Evolutionary conservation across 2,797 vertebrate species (phyloP).

Genomic region (Microctenopoma stevenorrisi): DNA sequence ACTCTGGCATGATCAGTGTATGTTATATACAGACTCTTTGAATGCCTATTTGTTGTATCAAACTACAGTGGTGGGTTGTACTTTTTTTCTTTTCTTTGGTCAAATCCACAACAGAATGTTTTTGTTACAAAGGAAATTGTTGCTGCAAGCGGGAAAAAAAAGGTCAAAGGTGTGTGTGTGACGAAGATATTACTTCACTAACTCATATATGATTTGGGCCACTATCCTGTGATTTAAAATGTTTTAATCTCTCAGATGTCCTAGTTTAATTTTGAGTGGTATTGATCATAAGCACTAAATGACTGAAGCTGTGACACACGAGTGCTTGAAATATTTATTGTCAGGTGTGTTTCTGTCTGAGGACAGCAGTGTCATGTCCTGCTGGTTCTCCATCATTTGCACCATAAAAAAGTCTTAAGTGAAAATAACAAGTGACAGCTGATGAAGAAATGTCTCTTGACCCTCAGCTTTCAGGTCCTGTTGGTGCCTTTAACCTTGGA

Average conservation of each 20-base stretch:
- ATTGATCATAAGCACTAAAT: too few relatives aligned
- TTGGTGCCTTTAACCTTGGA: not conserved
- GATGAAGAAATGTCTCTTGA: not conserved
- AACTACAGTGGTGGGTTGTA: conserved; percentile 5
- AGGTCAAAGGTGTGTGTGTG: conserved; percentile 51
- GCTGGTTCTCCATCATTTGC: not conserved
- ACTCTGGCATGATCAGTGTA: too few relatives aligned
- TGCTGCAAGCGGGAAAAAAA: conserved; percentile 34
- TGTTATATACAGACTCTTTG: too few relatives aligned
- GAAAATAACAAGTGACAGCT: not conserved
- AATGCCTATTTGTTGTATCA: conserved; percentile 19
- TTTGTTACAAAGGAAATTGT: conserved; percentile 39
- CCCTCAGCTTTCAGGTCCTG: not conserved
- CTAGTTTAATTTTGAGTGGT: too few relatives aligned
- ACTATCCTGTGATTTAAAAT: too few relatives aligned
- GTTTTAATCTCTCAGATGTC: too few relatives aligned
- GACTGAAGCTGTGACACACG: not conserved
- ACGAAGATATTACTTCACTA: too few relatives aligned
- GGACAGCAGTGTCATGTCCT: conserved; percentile 2
- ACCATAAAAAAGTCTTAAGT: not conserved
- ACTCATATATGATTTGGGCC: too few relatives aligned
- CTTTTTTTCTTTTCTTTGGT: conserved; percentile 1
- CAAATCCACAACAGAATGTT: conserved; percentile 15
- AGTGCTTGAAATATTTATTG: not conserved
- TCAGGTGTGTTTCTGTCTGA: not conserved